Conservation (phyloP, 2,797 vertebrate genomes). For the Intellagama lesueurii region DNA sequence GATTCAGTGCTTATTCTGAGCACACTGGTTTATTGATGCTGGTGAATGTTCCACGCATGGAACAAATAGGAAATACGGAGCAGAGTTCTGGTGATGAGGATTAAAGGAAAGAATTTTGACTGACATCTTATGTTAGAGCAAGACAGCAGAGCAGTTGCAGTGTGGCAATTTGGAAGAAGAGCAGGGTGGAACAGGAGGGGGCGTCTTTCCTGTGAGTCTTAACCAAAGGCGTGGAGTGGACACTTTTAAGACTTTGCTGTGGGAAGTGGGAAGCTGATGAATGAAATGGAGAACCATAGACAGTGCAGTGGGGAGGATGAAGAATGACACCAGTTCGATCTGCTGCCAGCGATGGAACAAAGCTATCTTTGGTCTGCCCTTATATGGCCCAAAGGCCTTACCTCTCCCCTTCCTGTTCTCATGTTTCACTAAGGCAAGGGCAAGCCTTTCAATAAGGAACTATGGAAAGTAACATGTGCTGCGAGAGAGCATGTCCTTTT, state of each 20-base stretch:
- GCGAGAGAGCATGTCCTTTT: slow-evolving; percentile 20
- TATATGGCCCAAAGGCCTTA: slow-evolving; percentile 38
- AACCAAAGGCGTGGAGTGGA: not conserved
- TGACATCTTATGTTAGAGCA: not conserved
- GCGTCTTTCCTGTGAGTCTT: not conserved
- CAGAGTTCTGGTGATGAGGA: not conserved
- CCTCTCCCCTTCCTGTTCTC: slow-evolving; percentile 41
- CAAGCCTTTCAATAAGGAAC: slow-evolving; percentile 42
- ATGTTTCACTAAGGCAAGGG: slow-evolving; percentile 40
- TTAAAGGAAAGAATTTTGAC: slow-evolving; percentile 21
- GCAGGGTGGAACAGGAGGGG: not conserved
- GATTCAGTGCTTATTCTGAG: slow-evolving; percentile 18
- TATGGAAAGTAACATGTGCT: slow-evolving; percentile 37
- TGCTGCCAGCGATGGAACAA: slow-evolving; percentile 40
- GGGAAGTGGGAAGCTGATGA: not conserved
- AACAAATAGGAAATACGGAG: slow-evolving; percentile 11
- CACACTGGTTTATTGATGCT: not conserved
- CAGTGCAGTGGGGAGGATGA: not conserved
- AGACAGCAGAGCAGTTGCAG: not conserved
- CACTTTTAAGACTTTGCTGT: not conserved
- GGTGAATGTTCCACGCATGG: not conserved
- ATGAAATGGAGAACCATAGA: not conserved
- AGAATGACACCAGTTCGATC: slow-evolving; percentile 19
- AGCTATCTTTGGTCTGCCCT: slow-evolving; percentile 47
- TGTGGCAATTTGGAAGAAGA: not conserved